Percentiles rank a stretch among this genome's conserved stretches.
Evolutionary conservation across 2,888 invertebrate species (phyloP).

Genomic region (Sympetrum striolatum): DNA sequence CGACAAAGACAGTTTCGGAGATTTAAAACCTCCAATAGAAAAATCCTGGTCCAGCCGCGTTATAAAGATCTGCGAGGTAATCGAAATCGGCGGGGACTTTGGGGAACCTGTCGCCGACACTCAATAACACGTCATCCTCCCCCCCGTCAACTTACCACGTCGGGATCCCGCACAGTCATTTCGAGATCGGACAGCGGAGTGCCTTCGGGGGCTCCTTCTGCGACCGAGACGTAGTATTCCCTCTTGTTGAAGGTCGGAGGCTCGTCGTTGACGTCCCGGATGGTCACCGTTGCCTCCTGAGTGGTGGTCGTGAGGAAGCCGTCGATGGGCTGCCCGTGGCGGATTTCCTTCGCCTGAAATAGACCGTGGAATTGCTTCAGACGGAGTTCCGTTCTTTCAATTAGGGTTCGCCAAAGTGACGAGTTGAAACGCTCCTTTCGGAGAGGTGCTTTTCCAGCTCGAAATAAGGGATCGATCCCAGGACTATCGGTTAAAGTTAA

Average conservation of each 20-base stretch:
- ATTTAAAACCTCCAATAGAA: too few species aligned
- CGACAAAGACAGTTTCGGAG: too few species aligned
- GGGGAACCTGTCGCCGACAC: neutral
- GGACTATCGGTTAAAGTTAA: too few species aligned
- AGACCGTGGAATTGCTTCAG: neutral
- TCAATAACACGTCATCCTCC: neutral
- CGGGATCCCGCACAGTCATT: constrained; percentile 86
- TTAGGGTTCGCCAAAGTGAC: too few species aligned
- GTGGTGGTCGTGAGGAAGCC: constrained; percentile 73
- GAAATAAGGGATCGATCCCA: too few species aligned
- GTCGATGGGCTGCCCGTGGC: constrained; percentile 54
- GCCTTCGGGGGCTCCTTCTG: constrained; percentile 82
- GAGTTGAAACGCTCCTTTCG: too few species aligned
- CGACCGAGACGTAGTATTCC: constrained; percentile 80
- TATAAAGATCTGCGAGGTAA: too few species aligned
- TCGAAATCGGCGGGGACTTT: too few species aligned
- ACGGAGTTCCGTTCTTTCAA: too few species aligned
- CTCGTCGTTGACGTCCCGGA: constrained; percentile 89
- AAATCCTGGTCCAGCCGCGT: too few species aligned
- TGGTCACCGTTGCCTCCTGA: constrained; percentile 80
- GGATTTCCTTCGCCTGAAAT: neutral
- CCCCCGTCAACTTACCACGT: constrained; percentile 70
- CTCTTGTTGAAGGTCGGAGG: constrained; percentile 82
- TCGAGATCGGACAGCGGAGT: constrained; percentile 82
- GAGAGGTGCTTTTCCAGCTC: too few species aligned